phyloP scores from a whole-genome alignment of 1,140 invertebrate species.

The Myzus persicae region DNA sequence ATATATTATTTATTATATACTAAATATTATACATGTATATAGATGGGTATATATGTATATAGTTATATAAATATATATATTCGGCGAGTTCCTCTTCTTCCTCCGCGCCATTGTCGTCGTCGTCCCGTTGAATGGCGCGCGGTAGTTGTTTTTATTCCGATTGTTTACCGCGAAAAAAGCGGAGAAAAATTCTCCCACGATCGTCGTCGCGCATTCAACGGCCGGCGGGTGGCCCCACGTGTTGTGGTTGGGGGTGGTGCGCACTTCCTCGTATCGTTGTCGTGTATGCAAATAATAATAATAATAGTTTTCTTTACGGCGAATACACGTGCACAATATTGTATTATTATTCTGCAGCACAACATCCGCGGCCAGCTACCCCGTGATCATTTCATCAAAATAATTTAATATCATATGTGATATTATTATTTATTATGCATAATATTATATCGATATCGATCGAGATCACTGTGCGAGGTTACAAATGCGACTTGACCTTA shows the following conservation, averaged over 20 bases:
- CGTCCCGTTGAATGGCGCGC: not conserved
- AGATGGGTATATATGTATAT: not conserved
- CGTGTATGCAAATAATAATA: conserved; percentile 15
- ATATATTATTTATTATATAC: not conserved
- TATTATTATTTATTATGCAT: not conserved
- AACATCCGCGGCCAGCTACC: too few species aligned
- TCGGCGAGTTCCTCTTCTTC: conserved; percentile 23
- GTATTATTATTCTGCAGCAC: not conserved
- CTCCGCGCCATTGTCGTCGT: not conserved
- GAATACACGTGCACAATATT: not conserved
- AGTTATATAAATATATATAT: not conserved
- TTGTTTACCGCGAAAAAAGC: conserved; percentile 29
- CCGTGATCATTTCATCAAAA: not conserved
- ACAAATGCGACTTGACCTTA: not conserved
- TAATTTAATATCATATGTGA: too few species aligned
- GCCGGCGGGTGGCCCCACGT: not conserved
- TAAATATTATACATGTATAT: too few species aligned
- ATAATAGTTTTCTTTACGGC: not conserved
- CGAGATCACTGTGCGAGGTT: not conserved
- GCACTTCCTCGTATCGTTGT: not conserved
- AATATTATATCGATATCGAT: not conserved
- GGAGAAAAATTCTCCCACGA: conserved; percentile 4
- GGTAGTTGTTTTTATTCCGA: conserved; percentile 13
- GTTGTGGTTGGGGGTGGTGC: not conserved
- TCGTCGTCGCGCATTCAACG: not conserved